phyloP scores from a whole-genome alignment of 2,888 invertebrate genomes.

The Ophion ellenae region DNA sequence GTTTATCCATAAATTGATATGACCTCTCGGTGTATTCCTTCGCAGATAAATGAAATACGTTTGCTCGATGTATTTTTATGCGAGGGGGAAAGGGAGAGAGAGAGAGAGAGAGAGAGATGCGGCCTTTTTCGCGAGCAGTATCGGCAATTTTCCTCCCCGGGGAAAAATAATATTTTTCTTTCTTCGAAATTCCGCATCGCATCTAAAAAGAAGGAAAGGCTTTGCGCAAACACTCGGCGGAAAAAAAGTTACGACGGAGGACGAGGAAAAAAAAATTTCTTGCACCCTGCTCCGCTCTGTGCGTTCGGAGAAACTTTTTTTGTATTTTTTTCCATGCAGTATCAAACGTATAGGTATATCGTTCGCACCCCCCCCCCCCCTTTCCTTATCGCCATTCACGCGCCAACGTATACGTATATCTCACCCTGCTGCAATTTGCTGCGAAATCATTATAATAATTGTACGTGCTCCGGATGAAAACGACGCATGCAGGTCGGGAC shows the following conservation, averaged over 20 bases:
- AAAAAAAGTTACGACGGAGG: conserved; percentile 42
- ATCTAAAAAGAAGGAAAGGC: too few species aligned
- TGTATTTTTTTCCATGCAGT: background rate
- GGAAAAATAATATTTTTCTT: conserved; percentile 3
- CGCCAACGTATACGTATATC: background rate
- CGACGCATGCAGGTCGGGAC: conserved; percentile 23
- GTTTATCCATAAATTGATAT: conserved; percentile 65
- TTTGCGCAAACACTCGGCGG: background rate
- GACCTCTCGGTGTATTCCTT: conserved; percentile 57
- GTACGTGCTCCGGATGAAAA: conserved; percentile 35
- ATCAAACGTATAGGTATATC: conserved; percentile 5
- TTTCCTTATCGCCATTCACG: conserved; percentile 19
- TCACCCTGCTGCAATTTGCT: conserved; percentile 13
- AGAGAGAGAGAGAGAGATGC: conserved; percentile 21
- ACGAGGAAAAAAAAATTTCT: background rate
- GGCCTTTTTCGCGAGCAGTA: conserved; percentile 5
- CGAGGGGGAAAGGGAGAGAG: background rate
- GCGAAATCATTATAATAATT: conserved; percentile 64
- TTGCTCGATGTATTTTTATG: conserved; percentile 57
- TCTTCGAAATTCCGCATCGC: background rate
- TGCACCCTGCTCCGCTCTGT: background rate
- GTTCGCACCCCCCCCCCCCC: background rate
- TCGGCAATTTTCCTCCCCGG: background rate
- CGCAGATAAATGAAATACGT: conserved; percentile 59
- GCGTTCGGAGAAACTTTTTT: conserved; percentile 31